Conservation (phyloP, 2,797 vertebrate genomes). For the Rhynchonycteris naso region DNA sequence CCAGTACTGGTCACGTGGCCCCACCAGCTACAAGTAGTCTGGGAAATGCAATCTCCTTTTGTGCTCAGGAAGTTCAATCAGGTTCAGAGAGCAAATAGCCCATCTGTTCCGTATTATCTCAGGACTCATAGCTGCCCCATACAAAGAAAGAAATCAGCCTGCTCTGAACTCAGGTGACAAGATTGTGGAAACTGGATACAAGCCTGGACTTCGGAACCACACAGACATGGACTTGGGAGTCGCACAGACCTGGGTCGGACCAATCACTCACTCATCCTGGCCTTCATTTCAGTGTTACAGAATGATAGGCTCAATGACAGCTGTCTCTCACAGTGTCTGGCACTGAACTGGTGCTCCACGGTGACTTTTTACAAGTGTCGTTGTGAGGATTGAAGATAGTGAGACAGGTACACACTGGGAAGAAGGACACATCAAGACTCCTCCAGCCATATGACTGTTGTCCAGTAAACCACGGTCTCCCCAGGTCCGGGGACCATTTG, state of each 20-base stretch:
- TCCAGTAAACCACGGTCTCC: accelerated
- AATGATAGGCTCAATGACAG: accelerated
- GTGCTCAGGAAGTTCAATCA: not conserved
- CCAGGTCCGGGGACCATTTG: accelerated
- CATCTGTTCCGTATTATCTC: not conserved
- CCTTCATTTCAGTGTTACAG: not conserved
- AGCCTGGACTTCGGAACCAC: not conserved
- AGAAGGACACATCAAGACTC: not conserved
- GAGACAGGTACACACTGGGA: accelerated
- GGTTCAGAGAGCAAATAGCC: not conserved
- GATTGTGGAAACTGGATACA: not conserved
- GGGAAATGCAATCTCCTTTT: not conserved
- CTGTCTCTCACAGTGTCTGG: too few relatives aligned
- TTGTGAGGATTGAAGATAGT: not conserved
- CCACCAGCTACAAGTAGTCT: not conserved
- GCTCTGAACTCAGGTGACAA: not conserved
- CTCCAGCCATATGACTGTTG: accelerated
- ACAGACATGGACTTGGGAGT: not conserved
- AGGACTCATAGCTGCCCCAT: not conserved
- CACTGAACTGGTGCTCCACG: not conserved
- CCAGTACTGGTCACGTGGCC: not conserved
- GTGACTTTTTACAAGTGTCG: not conserved
- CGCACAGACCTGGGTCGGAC: too few relatives aligned
- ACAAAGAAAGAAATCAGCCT: not conserved
- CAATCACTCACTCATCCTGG: not conserved